These are phyloP conservation scores for Anisognathus igniventris DNA, from an alignment of 2,797 vertebrate species.

Conservation along the genomic window DNA sequence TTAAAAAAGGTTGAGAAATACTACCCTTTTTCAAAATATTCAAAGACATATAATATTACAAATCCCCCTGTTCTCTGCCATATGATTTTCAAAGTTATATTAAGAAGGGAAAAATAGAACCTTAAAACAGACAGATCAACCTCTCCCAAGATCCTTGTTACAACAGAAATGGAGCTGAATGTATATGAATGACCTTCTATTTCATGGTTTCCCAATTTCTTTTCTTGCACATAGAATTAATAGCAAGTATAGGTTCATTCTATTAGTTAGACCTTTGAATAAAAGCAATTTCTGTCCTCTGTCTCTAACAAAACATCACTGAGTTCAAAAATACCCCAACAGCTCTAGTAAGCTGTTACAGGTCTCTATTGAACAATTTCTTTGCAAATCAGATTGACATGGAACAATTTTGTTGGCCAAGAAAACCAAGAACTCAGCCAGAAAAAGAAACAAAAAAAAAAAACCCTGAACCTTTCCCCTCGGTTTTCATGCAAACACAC, in stretches of 20 bases:
- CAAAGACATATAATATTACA: not conserved
- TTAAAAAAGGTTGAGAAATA: not conserved
- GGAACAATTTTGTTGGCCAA: conserved; percentile 57
- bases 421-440: conserved; percentile 34
- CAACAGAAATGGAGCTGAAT: not conserved
- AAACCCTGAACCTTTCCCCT: not conserved
- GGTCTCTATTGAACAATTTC: conserved; percentile 3
- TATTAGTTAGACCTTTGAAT: not conserved
- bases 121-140: not conserved
- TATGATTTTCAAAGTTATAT: not conserved
- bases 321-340: not conserved
- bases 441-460: not conserved
- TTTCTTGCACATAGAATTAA: not conserved
- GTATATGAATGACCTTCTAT: not conserved
- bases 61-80: not conserved
- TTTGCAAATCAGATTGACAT: conserved; percentile 47
- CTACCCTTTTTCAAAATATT: not conserved
- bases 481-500: conserved; percentile 33
- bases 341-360: not conserved
- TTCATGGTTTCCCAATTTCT: not conserved
- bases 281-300: not conserved
- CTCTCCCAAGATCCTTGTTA: not conserved
- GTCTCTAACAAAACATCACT: not conserved
- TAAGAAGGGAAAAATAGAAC: not conserved
- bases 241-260: not conserved